phyloP scores from a whole-genome alignment of 2,113 vertebrate genomes.

The Tetraodon nigroviridis region DNA sequence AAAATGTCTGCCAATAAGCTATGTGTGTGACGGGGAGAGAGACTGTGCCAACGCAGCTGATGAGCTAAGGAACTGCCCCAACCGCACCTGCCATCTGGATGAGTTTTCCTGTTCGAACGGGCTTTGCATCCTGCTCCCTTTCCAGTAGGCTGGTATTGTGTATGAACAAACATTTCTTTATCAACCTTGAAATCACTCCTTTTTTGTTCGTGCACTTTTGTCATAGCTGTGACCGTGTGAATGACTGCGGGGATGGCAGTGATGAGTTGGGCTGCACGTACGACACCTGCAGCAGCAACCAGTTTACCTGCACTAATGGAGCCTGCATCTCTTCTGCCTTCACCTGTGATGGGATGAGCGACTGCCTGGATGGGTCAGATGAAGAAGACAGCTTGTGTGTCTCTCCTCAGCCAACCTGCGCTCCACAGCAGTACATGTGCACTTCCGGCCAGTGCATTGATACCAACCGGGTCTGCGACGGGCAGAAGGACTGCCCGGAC shows the following conservation, averaged over 20 bases:
- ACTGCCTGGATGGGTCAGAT: constrained; percentile 71
- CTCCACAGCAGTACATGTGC: constrained; percentile 86
- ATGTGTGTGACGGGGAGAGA: constrained; percentile 86
- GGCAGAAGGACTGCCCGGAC: constrained; percentile 85
- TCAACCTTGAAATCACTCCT: no score
- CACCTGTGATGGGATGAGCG: constrained; percentile 58
- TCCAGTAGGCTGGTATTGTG: constrained; percentile 46
- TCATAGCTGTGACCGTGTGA: constrained; percentile 65
- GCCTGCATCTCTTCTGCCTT: constrained; percentile 50
- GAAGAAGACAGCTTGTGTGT: constrained; percentile 62
- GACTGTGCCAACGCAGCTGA: constrained; percentile 79
- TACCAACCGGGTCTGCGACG: constrained; percentile 81
- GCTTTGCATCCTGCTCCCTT: constrained; percentile 57
- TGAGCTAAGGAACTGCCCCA: constrained; percentile 71
- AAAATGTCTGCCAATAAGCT: constrained; percentile 78
- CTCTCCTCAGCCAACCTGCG: constrained; percentile 64
- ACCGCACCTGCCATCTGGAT: constrained; percentile 67
- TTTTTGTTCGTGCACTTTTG: not conserved
- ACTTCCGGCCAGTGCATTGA: constrained; percentile 86
- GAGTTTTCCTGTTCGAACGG: constrained; percentile 70
- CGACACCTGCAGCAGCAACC: constrained; percentile 51
- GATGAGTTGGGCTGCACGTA: constrained; percentile 83
- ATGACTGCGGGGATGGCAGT: constrained; percentile 80
- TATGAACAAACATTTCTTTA: not conserved
- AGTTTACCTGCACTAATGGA: constrained; percentile 72